Conservation (phyloP, 1,140 invertebrate genomes). For the Leptopilina boulardi region DNA sequence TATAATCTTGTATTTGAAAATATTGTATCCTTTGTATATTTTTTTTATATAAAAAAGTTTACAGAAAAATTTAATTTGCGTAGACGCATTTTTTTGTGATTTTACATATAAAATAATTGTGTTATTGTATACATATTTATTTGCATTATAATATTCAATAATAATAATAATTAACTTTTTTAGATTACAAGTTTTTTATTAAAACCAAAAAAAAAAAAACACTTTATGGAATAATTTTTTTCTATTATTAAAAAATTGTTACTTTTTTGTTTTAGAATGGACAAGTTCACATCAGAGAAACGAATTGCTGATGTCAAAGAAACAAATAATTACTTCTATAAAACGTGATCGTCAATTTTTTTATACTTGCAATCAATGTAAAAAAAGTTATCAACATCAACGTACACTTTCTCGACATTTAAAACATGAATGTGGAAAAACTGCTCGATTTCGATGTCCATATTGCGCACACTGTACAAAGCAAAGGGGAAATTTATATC, state of each 20-base stretch:
- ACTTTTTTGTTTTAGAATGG: background rate
- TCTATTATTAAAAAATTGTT: background rate
- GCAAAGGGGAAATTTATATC: constrained; percentile 17
- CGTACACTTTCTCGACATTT: constrained; percentile 82
- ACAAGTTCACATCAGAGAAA: background rate
- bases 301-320: background rate
- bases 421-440: constrained; percentile 68
- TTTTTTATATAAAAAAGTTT: no score
- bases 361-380: background rate
- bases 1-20: background rate
- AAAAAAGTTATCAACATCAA: constrained; percentile 17
- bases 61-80: no score
- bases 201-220: no score
- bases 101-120: no score
- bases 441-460: constrained; percentile 13
- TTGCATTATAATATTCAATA: no score
- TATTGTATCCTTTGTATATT: background rate
- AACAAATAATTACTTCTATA: background rate
- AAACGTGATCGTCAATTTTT: background rate
- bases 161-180: no score
- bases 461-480: background rate
- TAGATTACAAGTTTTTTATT: no score
- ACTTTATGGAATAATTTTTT: no score
- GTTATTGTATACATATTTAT: no score
- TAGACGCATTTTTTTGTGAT: no score